Percentiles rank a stretch among this genome's conserved stretches.
These are phyloP conservation scores for Capreolus pygargus DNA, from an alignment of 2,113 vertebrate species.

Conservation along the genomic window DNA sequence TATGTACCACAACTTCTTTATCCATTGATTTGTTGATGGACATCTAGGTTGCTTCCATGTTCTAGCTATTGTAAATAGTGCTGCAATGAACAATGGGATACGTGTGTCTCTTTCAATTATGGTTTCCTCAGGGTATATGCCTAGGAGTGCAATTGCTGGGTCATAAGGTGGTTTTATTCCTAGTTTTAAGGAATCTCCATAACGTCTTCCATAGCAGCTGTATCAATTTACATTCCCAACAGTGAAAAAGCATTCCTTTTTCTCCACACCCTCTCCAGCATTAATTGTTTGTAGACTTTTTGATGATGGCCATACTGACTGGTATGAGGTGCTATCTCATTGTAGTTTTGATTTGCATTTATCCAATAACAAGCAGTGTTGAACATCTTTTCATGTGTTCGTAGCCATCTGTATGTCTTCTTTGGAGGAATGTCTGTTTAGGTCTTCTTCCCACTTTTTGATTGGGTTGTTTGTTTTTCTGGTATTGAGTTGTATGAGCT, in stretches of 20 bases:
- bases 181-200: not conserved
- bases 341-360: not conserved
- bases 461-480: not conserved
- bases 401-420: not conserved
- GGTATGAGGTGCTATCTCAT: not conserved
- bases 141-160: not conserved
- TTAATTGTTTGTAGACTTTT: not conserved
- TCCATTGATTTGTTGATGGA: not conserved
- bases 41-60: not conserved
- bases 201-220: not conserved
- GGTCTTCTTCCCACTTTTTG: not conserved
- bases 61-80: not conserved
- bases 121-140: not conserved
- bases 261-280: not conserved
- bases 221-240: not conserved
- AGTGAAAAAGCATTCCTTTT: not conserved
- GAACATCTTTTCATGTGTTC: not conserved
- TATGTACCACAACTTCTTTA: not conserved
- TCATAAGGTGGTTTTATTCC: not conserved
- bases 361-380: not conserved
- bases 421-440: not conserved
- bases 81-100: not conserved
- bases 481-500: not conserved
- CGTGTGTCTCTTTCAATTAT: not conserved
- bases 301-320: not conserved